A percentile compares a stretch with the other conserved stretches of the same genome.
Conservation (phyloP, 1,140 invertebrate genomes). For the Gonatopus flavifemur region DNA sequence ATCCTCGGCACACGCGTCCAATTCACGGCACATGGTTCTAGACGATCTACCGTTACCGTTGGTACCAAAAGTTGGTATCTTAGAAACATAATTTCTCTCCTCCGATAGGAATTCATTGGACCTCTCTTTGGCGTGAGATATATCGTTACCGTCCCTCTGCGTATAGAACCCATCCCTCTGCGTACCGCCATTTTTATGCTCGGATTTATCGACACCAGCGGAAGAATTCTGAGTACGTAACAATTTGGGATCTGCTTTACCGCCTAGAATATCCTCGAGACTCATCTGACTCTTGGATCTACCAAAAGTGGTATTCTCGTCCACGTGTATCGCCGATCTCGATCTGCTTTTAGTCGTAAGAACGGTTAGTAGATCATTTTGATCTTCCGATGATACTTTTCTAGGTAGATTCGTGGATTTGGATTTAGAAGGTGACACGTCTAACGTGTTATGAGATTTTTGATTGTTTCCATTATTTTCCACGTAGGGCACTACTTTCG, state of each 20-base stretch:
- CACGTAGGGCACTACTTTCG: no score
- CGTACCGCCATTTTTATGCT: background rate
- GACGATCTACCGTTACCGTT: constrained; percentile 6
- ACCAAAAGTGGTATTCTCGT: constrained; percentile 36
- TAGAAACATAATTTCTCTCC: constrained; percentile 35
- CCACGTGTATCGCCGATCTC: constrained; percentile 44
- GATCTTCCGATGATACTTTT: constrained; percentile 26
- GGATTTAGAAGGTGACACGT: no score
- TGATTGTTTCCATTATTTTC: no score
- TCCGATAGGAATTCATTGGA: constrained; percentile 24
- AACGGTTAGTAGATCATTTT: constrained; percentile 42
- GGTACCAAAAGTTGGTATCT: constrained; percentile 37
- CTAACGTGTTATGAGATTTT: no score
- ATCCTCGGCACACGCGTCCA: constrained; percentile 10
- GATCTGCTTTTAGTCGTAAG: constrained; percentile 45
- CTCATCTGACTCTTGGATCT: constrained; percentile 44
- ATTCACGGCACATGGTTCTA: constrained; percentile 9
- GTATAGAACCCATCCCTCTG: background rate
- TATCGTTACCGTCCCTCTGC: constrained; percentile 19
- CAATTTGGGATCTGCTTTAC: constrained; percentile 28
- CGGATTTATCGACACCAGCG: background rate
- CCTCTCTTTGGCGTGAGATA: constrained; percentile 8
- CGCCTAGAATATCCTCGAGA: constrained; percentile 43
- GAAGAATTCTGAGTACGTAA: constrained; percentile 19
- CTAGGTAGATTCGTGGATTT: constrained; percentile 6